Evolutionary conservation across 2,797 vertebrate species (phyloP).

Genomic region (Danio choprae): DNA sequence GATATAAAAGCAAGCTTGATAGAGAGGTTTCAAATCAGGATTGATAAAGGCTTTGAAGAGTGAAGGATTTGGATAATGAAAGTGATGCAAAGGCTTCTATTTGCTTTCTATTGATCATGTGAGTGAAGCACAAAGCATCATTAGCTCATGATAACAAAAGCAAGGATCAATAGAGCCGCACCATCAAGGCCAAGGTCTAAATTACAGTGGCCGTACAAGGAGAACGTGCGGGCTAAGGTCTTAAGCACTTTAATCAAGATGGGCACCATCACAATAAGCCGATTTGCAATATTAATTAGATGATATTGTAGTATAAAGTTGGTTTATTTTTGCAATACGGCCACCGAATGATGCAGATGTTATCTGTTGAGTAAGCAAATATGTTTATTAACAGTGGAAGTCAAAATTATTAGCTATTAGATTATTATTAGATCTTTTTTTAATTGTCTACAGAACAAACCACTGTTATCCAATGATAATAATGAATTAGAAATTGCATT

Average conservation of each 20-base stretch:
- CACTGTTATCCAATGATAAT: no score
- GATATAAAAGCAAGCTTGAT: conserved; percentile 29
- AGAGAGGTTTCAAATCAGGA: conserved; percentile 30
- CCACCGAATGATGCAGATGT: not conserved
- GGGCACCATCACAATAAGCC: not conserved
- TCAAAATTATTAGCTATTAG: no score
- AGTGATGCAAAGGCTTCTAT: conserved; percentile 30
- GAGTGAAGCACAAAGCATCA: conserved; percentile 34
- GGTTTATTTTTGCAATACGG: not conserved
- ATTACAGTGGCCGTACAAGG: not conserved
- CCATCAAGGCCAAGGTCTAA: conserved; percentile 10
- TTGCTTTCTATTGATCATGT: conserved; percentile 46
- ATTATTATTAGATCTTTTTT: no score
- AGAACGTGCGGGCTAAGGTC: not conserved
- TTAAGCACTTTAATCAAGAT: conserved; percentile 8
- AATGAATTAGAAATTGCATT: no score
- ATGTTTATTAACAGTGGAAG: no score
- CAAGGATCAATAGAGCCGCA: conserved; percentile 45
- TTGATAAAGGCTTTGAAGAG: conserved; percentile 29
- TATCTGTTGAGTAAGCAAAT: not conserved
- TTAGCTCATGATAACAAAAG: conserved; percentile 46
- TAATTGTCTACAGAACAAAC: no score
- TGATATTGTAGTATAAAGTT: not conserved
- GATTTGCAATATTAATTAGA: not conserved
- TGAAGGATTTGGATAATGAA: conserved; percentile 27